These are phyloP conservation scores for Dynastes maya DNA, from an alignment of 2,888 invertebrate species.

Conservation along the genomic window DNA sequence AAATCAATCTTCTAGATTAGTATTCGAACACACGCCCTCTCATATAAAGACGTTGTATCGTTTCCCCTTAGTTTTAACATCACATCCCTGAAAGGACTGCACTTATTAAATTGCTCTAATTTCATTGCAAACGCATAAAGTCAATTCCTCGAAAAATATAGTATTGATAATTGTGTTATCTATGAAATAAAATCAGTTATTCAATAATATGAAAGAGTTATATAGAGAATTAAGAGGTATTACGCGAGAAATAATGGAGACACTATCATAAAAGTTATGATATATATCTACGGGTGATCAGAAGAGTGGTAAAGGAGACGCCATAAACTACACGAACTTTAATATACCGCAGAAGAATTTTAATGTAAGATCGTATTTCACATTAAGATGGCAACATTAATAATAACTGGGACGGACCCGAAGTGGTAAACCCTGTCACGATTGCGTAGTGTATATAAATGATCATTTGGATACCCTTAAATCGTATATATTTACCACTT, in stretches of 20 bases:
- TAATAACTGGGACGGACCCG: constrained; percentile 48
- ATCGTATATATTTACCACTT: constrained; percentile 34
- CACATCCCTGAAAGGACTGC: too few relatives aligned
- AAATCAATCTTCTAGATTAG: too few relatives aligned
- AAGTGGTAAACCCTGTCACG: constrained; percentile 50
- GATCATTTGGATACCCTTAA: constrained; percentile 27
- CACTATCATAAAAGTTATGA: constrained; percentile 33
- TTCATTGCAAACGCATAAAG: too few relatives aligned
- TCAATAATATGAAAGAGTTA: not conserved
- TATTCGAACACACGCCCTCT: too few relatives aligned
- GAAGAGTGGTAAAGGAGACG: constrained; percentile 12
- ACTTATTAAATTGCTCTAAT: too few relatives aligned
- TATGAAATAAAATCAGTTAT: not conserved
- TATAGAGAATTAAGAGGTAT: constrained; percentile 22
- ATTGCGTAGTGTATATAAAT: constrained; percentile 38
- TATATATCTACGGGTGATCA: constrained; percentile 30
- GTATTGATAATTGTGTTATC: not conserved
- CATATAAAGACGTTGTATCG: too few relatives aligned
- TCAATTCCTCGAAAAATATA: too few relatives aligned
- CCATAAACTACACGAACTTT: constrained; percentile 50
- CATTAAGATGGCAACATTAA: constrained; percentile 53
- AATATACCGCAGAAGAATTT: constrained; percentile 54
- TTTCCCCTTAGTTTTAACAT: too few relatives aligned
- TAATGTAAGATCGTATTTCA: constrained; percentile 55
- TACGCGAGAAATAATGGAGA: constrained; percentile 24